Conservation (phyloP, 1,140 invertebrate genomes). For the Lasioglossum baleicum region DNA sequence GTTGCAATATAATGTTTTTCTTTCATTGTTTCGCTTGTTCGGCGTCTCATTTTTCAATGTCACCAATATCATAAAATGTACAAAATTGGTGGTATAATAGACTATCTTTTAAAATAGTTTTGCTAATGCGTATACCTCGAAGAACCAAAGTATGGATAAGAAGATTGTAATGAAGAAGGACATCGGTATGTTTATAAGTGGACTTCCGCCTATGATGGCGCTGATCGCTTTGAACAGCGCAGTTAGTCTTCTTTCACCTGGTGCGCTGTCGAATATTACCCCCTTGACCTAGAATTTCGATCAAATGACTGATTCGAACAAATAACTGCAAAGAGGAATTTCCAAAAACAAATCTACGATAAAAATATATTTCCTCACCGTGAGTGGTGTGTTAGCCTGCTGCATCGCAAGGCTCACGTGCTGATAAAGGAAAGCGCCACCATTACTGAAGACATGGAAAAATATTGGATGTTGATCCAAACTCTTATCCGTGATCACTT, state of each 20-base stretch:
- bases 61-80: no score
- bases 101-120: background rate
- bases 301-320: background rate
- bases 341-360: no score
- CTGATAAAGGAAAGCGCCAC: constrained; percentile 86
- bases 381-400: constrained; percentile 68
- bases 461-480: constrained; percentile 87
- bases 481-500: constrained; percentile 84
- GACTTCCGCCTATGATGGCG: constrained; percentile 82
- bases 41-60: no score
- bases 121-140: constrained; percentile 77
- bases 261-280: constrained; percentile 88
- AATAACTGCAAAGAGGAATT: no score
- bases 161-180: constrained; percentile 82
- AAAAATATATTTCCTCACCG: constrained; percentile 23
- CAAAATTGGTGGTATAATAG: no score
- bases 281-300: constrained; percentile 82
- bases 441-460: constrained; percentile 91
- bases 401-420: constrained; percentile 83
- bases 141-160: constrained; percentile 82
- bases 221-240: constrained; percentile 82
- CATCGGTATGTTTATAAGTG: constrained; percentile 80
- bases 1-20: no score
- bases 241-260: constrained; percentile 82
- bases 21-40: no score